Conservation (phyloP, 1,140 invertebrate genomes). For the Thaumatotibia leucotreta region DNA sequence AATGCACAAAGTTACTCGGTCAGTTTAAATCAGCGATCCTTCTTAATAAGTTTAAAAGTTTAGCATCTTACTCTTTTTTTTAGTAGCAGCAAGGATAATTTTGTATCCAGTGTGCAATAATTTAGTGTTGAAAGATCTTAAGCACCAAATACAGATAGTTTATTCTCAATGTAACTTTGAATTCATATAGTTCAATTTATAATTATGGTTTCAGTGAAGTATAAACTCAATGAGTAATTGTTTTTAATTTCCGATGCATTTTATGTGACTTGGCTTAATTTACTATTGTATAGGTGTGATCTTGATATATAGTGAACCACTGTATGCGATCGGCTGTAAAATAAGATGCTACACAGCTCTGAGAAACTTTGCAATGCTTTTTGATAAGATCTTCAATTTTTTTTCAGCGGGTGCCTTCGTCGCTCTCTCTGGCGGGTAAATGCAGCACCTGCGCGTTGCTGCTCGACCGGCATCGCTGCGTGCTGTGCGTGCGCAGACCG, state of each 20-base stretch:
- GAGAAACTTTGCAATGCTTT: too few relatives aligned
- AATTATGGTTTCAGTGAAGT: too few relatives aligned
- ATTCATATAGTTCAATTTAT: too few relatives aligned
- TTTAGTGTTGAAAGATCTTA: background rate
- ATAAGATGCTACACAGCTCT: background rate
- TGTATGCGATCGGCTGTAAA: background rate
- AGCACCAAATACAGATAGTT: background rate
- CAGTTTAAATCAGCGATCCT: background rate
- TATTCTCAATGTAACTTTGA: background rate
- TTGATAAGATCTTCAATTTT: background rate
- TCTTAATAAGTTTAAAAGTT: background rate
- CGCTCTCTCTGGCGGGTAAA: background rate
- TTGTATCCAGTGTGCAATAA: background rate
- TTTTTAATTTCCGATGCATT: background rate
- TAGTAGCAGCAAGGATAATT: background rate
- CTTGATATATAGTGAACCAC: background rate
- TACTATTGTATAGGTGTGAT: background rate
- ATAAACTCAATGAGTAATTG: too few relatives aligned
- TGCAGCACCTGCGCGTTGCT: constrained; percentile 14
- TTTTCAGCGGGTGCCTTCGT: background rate
- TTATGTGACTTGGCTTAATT: background rate
- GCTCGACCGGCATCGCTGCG: background rate
- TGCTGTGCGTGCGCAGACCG: constrained; percentile 18
- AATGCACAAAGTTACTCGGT: background rate
- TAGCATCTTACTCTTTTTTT: background rate